phyloP scores from a whole-genome alignment of 1,140 invertebrate genomes.

The Drosophila asahinai region DNA sequence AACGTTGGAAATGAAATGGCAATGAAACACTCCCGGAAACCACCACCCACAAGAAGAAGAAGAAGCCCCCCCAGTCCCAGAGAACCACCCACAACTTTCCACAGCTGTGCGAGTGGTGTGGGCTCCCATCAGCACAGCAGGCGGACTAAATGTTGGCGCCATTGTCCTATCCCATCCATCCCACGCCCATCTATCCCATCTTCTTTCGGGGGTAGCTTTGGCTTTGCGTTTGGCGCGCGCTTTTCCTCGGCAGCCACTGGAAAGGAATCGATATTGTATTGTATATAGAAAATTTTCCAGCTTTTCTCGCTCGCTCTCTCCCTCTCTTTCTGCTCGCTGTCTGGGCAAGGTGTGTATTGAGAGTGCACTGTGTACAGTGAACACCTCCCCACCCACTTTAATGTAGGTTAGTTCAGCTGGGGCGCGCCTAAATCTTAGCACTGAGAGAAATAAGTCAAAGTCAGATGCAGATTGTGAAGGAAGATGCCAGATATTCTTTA shows the following conservation, averaged over 20 bases:
- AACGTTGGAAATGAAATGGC: conserved; percentile 66
- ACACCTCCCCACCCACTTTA: conserved; percentile 52
- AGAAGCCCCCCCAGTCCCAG: neutral
- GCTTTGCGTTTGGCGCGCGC: conserved; percentile 58
- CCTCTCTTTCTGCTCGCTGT: conserved; percentile 23
- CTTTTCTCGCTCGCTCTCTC: conserved; percentile 15
- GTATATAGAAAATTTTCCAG: conserved; percentile 67
- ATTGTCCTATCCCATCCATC: conserved; percentile 40
- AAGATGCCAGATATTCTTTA: no score
- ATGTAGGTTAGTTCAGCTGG: conserved; percentile 78
- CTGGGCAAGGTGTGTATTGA: conserved; percentile 45
- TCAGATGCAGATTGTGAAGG: neutral
- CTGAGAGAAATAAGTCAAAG: conserved; percentile 10
- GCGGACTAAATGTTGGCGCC: conserved; percentile 63
- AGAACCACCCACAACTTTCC: conserved; percentile 14
- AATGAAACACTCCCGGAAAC: conserved; percentile 67
- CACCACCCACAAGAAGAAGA: conserved; percentile 16
- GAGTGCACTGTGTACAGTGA: conserved; percentile 20
- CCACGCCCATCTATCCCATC: conserved; percentile 11
- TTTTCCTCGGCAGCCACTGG: conserved; percentile 38
- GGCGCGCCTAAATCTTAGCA: conserved; percentile 50
- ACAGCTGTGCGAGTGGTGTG: conserved; percentile 45
- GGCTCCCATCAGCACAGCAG: conserved; percentile 52
- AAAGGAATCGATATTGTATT: conserved; percentile 59
- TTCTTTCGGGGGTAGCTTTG: conserved; percentile 31